Evolutionary conservation across 2,113 vertebrate species (phyloP).

Genomic region (Tenebrosternarchus preto): DNA sequence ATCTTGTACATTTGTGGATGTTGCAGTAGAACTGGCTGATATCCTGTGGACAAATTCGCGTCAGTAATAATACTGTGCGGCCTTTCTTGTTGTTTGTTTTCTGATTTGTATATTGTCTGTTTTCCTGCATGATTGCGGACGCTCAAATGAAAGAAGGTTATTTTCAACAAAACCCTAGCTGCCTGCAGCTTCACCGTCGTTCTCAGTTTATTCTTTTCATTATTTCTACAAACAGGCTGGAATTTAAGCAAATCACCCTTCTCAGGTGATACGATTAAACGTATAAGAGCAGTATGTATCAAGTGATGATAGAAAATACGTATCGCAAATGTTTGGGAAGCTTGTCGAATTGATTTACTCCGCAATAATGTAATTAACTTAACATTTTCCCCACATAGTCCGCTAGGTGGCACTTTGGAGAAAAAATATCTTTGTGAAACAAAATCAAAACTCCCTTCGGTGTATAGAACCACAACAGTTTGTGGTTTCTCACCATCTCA

Average conservation of each 20-base stretch:
- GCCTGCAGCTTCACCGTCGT: background rate
- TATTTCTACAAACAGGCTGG: background rate
- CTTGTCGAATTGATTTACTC: background rate
- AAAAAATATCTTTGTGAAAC: background rate
- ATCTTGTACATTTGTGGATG: no score
- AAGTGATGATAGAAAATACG: background rate
- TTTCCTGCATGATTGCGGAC: background rate
- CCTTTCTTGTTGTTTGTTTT: no score
- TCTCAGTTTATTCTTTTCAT: background rate
- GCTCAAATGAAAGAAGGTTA: slow-evolving; percentile 7
- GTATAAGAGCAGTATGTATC: background rate
- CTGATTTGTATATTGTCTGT: no score
- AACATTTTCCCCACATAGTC: slow-evolving; percentile 50
- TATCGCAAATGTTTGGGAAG: background rate
- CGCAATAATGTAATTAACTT: slow-evolving; percentile 25
- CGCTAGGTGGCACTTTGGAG: slow-evolving; percentile 68
- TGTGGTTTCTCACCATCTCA: background rate
- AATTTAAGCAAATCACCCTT: background rate
- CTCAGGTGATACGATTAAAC: background rate
- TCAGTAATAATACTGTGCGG: no score
- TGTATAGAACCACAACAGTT: background rate
- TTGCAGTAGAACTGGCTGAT: no score
- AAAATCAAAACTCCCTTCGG: background rate
- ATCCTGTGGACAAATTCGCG: no score
- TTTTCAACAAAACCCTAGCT: background rate